Percentiles rank a stretch among this genome's conserved stretches.
phyloP scores from a whole-genome alignment of 2,888 invertebrate genomes.

The Candidula unifasciata region DNA sequence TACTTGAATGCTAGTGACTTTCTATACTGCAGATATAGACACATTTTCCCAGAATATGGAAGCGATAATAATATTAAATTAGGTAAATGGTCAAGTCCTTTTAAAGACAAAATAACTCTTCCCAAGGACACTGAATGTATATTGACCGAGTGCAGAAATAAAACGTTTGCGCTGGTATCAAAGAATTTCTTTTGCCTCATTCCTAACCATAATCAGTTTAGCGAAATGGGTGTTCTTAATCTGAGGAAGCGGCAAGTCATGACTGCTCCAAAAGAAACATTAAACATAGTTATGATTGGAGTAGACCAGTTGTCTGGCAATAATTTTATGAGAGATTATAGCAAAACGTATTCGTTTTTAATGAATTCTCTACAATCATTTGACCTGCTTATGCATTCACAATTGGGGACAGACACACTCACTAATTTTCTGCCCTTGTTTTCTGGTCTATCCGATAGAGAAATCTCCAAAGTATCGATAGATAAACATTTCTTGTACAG shows the following conservation, averaged over 20 bases:
- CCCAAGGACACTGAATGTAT: slow-evolving; percentile 65
- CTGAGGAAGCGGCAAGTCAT: slow-evolving; percentile 48
- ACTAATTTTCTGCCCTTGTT: slow-evolving; percentile 91
- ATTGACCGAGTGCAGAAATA: slow-evolving; percentile 66
- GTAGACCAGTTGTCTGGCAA: slow-evolving; percentile 90
- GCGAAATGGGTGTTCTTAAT: slow-evolving; percentile 48
- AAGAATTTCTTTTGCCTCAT: slow-evolving; percentile 71
- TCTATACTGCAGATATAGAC: background rate
- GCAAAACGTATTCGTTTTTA: slow-evolving; percentile 82
- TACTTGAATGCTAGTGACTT: background rate
- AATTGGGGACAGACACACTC: slow-evolving; percentile 95
- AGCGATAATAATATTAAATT: slow-evolving; percentile 56
- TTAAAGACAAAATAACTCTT: slow-evolving; percentile 57
- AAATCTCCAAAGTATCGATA: slow-evolving; percentile 57
- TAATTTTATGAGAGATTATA: slow-evolving; percentile 91
- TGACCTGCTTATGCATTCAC: slow-evolving; percentile 92
- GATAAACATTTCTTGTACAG: slow-evolving; percentile 59
- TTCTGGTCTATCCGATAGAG: slow-evolving; percentile 68
- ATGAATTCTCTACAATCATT: slow-evolving; percentile 83
- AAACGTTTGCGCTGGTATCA: slow-evolving; percentile 60
- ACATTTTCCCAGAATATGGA: slow-evolving; percentile 44
- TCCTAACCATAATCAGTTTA: slow-evolving; percentile 59
- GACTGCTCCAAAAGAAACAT: slow-evolving; percentile 61
- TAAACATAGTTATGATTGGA: slow-evolving; percentile 88
- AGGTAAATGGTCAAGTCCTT: slow-evolving; percentile 45